These are phyloP conservation scores for Pipra filicauda DNA, from an alignment of 2,113 vertebrate genomes.

Conservation along the genomic window DNA sequence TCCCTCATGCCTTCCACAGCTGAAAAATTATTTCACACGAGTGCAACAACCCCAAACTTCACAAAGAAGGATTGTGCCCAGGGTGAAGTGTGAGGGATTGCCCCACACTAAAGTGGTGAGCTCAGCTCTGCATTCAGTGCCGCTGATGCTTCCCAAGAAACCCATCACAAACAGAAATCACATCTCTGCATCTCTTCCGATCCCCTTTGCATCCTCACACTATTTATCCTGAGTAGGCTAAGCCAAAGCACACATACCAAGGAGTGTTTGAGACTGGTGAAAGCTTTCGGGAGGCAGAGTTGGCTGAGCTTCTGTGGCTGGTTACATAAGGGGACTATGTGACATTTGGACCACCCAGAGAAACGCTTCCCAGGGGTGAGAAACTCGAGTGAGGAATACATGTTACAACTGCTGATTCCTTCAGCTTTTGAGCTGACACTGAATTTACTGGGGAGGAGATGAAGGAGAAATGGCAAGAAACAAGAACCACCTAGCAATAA, in stretches of 20 bases:
- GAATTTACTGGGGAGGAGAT: background rate
- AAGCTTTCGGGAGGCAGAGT: background rate
- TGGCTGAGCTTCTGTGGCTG: background rate
- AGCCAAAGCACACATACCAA: background rate
- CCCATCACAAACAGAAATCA: background rate
- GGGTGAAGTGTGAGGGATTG: background rate
- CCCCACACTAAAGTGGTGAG: background rate
- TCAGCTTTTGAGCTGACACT: background rate
- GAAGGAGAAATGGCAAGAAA: slow-evolving; percentile 25
- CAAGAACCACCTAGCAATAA: background rate
- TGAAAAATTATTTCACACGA: accelerated
- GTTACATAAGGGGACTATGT: background rate
- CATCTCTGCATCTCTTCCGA: background rate
- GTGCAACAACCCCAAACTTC: background rate
- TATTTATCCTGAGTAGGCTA: accelerated
- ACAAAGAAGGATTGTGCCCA: background rate
- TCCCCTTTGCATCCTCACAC: background rate
- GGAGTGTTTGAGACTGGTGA: background rate
- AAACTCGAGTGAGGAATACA: background rate
- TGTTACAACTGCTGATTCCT: background rate
- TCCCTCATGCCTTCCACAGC: accelerated
- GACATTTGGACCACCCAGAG: slow-evolving; percentile 4
- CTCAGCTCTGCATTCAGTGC: background rate
- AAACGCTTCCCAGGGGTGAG: slow-evolving; percentile 11
- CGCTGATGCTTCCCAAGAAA: background rate